These are phyloP conservation scores for Octopus sinensis DNA, from an alignment of 1,140 invertebrate genomes.

Conservation along the genomic window DNA sequence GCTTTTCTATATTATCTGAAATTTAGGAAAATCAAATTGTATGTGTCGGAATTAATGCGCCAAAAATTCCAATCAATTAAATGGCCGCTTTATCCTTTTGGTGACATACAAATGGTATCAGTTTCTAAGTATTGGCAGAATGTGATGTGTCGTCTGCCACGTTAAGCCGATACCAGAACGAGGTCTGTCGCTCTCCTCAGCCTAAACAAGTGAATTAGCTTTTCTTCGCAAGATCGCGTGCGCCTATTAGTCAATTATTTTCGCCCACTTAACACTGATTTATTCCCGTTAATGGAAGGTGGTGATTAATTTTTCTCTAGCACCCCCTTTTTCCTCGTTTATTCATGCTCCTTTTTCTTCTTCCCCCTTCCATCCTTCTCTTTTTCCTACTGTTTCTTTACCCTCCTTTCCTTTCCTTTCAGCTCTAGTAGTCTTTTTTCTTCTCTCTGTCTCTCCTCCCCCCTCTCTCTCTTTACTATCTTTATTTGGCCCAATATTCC, in stretches of 20 bases:
- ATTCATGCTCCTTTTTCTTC: background rate
- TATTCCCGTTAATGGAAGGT: slow-evolving; percentile 15
- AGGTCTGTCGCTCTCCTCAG: background rate
- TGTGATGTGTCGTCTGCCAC: background rate
- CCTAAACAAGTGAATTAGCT: slow-evolving; percentile 17
- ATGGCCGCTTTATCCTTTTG: background rate
- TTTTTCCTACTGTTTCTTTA: background rate
- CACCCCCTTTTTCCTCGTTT: background rate
- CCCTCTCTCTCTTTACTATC: too few relatives aligned
- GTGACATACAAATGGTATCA: slow-evolving; percentile 5
- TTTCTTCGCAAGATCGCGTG: slow-evolving; percentile 2
- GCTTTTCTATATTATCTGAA: background rate
- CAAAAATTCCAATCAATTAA: slow-evolving; percentile 11
- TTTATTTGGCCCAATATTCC: too few relatives aligned
- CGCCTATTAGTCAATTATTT: slow-evolving; percentile 15
- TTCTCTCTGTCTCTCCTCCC: too few relatives aligned
- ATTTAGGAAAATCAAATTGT: slow-evolving; percentile 12
- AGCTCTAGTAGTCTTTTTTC: too few relatives aligned
- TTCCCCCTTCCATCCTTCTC: background rate
- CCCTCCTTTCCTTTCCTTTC: background rate
- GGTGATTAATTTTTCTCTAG: slow-evolving; percentile 15
- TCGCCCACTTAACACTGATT: slow-evolving; percentile 16
- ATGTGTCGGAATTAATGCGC: slow-evolving; percentile 7
- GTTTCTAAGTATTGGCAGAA: background rate
- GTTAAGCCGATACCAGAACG: background rate